A percentile compares a stretch with the other conserved stretches of the same genome.
phyloP scores from a whole-genome alignment of 2,113 vertebrate genomes.

The Cyprinodon brontotheroides region DNA sequence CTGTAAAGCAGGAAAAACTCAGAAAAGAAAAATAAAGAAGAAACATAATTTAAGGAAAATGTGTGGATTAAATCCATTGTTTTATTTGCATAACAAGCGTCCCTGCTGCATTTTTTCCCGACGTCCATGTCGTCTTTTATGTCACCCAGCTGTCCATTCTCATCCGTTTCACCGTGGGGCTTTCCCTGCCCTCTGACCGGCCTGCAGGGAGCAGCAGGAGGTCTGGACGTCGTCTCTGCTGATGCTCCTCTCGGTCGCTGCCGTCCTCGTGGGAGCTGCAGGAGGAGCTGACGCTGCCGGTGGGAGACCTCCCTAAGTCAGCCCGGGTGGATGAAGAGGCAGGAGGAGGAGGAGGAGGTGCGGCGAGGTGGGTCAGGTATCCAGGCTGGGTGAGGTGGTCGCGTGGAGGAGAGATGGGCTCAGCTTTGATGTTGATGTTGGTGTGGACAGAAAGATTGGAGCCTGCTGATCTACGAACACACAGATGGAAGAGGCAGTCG shows the following conservation, averaged over 20 bases:
- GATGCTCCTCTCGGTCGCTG: slow-evolving; percentile 87
- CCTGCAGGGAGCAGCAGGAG: slow-evolving; percentile 82
- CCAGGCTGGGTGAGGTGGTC: slow-evolving; percentile 74
- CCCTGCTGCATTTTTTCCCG: slow-evolving; percentile 47
- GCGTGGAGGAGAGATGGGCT: slow-evolving; percentile 92
- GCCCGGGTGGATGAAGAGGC: slow-evolving; percentile 75
- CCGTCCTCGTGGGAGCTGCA: slow-evolving; percentile 93
- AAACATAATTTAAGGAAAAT: slow-evolving; percentile 35
- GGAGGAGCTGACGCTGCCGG: slow-evolving; percentile 92
- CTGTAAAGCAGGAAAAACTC: slow-evolving; percentile 5
- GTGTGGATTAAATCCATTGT: slow-evolving; percentile 42
- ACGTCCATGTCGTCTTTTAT: slow-evolving; percentile 51
- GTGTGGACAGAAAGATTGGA: slow-evolving; percentile 87
- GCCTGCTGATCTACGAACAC: slow-evolving; percentile 80
- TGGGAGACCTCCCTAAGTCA: slow-evolving; percentile 89
- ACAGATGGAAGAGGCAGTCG: not conserved
- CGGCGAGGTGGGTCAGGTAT: slow-evolving; percentile 76
- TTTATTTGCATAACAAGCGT: slow-evolving; percentile 50
- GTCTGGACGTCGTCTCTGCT: slow-evolving; percentile 83
- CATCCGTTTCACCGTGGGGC: slow-evolving; percentile 91
- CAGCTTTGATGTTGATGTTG: slow-evolving; percentile 93
- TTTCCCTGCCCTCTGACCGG: slow-evolving; percentile 83
- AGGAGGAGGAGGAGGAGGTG: slow-evolving; percentile 49
- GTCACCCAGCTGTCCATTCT: slow-evolving; percentile 95
- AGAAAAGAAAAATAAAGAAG: slow-evolving; percentile 7